Evolutionary conservation across 2,888 invertebrate species (phyloP), one percentile per base, ranked within the genome.

Genomic region (Quadroppia sp.): DNA sequence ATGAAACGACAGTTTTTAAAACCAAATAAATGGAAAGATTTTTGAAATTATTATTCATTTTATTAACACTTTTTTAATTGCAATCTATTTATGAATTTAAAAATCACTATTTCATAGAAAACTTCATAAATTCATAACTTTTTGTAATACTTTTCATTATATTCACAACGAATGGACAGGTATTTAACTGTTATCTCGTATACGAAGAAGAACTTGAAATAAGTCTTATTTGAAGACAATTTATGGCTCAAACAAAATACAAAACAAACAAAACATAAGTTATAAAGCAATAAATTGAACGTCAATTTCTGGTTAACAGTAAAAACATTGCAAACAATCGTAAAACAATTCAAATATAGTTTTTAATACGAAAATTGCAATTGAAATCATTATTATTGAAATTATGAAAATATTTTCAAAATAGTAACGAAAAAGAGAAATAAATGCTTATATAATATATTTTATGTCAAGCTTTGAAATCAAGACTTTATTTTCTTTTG

Each of bases 271-370:
- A 36, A 32, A 4, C 36, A 61, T 36, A 32, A 61, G 30, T 61
- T 61, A 32, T 61, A 61, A 61, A 32, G 30, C 20, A 32, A 30
- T 61, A 61, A 61, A 61, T 61, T 36, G 61, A 61, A 61, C 61
- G 61, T 61, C 61, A 61, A 61, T 61, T 61, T 20, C 4, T 32
- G 2, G 13, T 9, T 32, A 61, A 61, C 61, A 61, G 32, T 59
- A 61, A 61, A 61, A 61, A 1, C 23, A 2, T 15, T 3, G 61
- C 61, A 61, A 61, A 61, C 36, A 61, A 61, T 61, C 17, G 32
- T 61, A 61, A 61, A 61, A 53, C 23, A 2, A 17, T 61, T 30
- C 32, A 32, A 30, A 61, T 32, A 32, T 9, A 4, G 25, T 61
- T 20, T 30, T 30, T 32, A 11, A 53, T 13, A 53, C 23, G 6